Evolutionary conservation across 2,113 vertebrate genomes (phyloP).

Genomic region (Struthio camelus): DNA sequence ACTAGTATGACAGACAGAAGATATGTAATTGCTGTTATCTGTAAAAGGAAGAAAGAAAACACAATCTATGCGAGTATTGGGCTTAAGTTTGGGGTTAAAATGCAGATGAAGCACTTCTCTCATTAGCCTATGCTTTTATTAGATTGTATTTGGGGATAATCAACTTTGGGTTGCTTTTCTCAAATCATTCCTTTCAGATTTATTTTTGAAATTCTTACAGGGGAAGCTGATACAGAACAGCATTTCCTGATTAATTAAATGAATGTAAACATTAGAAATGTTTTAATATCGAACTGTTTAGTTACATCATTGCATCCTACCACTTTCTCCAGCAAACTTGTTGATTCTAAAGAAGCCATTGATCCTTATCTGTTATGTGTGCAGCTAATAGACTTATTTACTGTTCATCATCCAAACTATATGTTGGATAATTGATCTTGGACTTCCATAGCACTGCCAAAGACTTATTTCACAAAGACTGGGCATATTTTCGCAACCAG

Average conservation of each 20-base stretch:
- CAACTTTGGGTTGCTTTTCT: neutral
- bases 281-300: neutral
- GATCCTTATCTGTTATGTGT: neutral
- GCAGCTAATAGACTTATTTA: neutral
- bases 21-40: neutral
- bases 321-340: neutral
- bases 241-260: neutral
- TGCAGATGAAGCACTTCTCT: neutral
- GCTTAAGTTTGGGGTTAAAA: neutral
- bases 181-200: neutral
- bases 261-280: neutral
- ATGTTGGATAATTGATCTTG: neutral
- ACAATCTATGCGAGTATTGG: neutral
- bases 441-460: neutral
- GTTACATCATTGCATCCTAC: neutral
- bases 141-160: neutral
- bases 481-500: neutral
- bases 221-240: neutral
- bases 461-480: neutral
- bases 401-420: neutral
- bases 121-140: neutral
- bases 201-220: neutral
- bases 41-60: neutral
- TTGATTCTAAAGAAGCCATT: neutral
- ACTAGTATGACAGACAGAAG: neutral